phyloP scores from a whole-genome alignment of 2,797 vertebrate genomes.

The Hipposideros larvatus region DNA sequence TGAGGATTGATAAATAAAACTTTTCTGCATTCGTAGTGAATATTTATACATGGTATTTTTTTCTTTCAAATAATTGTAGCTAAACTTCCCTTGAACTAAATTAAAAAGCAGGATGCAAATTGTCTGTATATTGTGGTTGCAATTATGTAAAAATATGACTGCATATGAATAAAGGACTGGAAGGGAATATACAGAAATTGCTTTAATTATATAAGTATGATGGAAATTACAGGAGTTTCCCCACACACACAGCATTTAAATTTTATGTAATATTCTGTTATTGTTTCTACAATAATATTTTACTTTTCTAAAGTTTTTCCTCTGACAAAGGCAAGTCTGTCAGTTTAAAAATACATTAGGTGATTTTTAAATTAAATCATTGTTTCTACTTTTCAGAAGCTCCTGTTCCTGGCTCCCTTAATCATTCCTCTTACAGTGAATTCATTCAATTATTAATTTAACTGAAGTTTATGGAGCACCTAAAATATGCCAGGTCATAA shows the following conservation, averaged over 20 bases:
- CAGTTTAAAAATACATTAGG: constrained; percentile 31
- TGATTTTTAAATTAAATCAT: constrained; percentile 27
- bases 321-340: constrained; percentile 15
- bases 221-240: constrained; percentile 68
- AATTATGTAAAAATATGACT: constrained; percentile 82
- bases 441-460: background rate
- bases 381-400: background rate
- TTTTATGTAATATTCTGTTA: constrained; percentile 55
- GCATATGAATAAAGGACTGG: constrained; percentile 73
- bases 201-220: constrained; percentile 78
- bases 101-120: constrained; percentile 80
- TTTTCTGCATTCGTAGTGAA: constrained; percentile 49
- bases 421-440: background rate
- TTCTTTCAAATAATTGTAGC: constrained; percentile 75
- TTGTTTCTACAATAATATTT: constrained; percentile 66
- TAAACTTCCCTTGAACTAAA: constrained; percentile 76
- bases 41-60: constrained; percentile 74
- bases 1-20: constrained; percentile 47
- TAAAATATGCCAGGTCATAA: too few relatives aligned
- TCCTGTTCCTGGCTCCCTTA: background rate
- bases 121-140: constrained; percentile 77
- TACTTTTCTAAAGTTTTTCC: constrained; percentile 38
- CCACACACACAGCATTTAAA: constrained; percentile 58
- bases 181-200: constrained; percentile 77
- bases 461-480: background rate